Evolutionary conservation across 1,140 invertebrate genomes (phyloP), one percentile per base, ranked within the genome.

Genomic region (Eueides isabella): DNA sequence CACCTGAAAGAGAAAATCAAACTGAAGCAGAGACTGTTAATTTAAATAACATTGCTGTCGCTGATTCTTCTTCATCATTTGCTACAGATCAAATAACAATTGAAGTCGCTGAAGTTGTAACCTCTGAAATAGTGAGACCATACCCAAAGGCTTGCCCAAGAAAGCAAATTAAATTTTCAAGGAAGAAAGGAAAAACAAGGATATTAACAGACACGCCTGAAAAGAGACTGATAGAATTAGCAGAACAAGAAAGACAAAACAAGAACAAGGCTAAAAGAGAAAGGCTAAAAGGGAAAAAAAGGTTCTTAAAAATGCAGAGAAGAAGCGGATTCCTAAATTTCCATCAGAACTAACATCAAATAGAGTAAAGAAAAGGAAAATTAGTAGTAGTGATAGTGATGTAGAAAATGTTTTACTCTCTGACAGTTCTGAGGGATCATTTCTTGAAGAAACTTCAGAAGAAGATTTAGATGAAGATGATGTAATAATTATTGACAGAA

Each of bases 381-480:
- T 78, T 35, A 80, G 66, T 67, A 80, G 75, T 31, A 73, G 75
- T 75, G 68, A n/a, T n/a, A 31, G 66, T 73, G 64, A 75, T 26
- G 55, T 75, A 74, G 76, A 80, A 75, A 80, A 77, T 75, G 67
- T 73, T 75, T 67, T 55, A 12, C 23, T 76, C 69, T 71, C 74
- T 72, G 79, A 78, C n/a, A 30, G n/a, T 26, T 62, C 61, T 12
- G 61, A 29, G 61, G 77, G 71, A 79, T 14, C 71, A 26, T 26
- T 81, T 75, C 41, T 80, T 75, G 63, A 81, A 29, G 61, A 75
- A 72, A 72, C 48, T 38, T 79, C 68, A 73, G 76, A 71, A 80
- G 76, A 82, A 78, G 78, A 78, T 38, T 82, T 79, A 75, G 76
- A 82, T 79, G 78, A 80, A 75, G 72, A 77, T 29, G 78, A 80